Evolutionary conservation across 2,888 invertebrate genomes (phyloP), one percentile per base, ranked within the genome.

Genomic region (Leistus spinibarbis): DNA sequence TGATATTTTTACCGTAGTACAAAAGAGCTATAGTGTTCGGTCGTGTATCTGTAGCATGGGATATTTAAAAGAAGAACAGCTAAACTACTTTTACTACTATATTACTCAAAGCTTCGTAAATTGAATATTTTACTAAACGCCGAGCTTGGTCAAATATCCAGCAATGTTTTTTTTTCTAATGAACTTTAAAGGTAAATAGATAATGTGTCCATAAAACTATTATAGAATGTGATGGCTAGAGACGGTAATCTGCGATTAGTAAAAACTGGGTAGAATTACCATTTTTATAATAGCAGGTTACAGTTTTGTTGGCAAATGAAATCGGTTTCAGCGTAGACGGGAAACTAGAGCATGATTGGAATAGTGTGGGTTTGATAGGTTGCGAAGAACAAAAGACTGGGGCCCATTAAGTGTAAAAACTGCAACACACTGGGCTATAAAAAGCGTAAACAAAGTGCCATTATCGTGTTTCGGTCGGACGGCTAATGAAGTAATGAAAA

Each of bases 401-500:
- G 54, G 54, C n/a, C 60, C 64, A 71, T 71, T 71, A 71, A 65
- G 54, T 71, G 64, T 64, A 71, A 71, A 71, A 71, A 71, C 64
- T 71, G 53, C 70, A 40, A 56, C n/a, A 54, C 13, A 17, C 27
- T 22, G 13, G 24, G 17, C 64, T 19, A 71, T 71, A 72, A 72
- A 72, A 72, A 72, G 65, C 72, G 27, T 72, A 72, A 72, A 72
- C 72, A 72, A 65, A 72, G 66, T 72, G 57, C 65, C 72, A 65
- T 72, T 72, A 72, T 72, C 72, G 57, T 66, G 72, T 66, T 65
- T 65, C 65, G 65, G 72, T 69, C 62, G 40, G 65, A 22, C 56
- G 57, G 19, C 57, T 72, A 72, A 72, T 72, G 72, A 65, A 72
- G 54, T 64, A 54, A 65, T 54, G 71, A 65, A 71, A 71, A 64